Evolutionary conservation across 2,797 vertebrate genomes (phyloP).

Genomic region (Morelia viridis): DNA sequence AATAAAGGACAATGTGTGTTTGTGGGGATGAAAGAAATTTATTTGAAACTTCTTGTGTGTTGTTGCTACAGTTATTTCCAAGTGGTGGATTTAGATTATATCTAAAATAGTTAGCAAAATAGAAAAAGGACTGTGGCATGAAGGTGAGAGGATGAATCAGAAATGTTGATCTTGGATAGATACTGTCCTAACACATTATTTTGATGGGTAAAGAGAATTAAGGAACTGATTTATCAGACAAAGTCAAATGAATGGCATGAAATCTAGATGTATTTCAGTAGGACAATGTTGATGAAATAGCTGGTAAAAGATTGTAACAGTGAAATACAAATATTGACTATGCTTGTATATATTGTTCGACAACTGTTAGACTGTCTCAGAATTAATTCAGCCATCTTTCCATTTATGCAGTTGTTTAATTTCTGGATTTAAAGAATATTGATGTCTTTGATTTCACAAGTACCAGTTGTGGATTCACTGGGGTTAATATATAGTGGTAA

Average conservation of each 20-base stretch:
- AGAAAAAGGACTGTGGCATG: not conserved
- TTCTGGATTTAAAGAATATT: slow-evolving; percentile 47
- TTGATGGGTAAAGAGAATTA: not conserved
- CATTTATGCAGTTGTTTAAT: slow-evolving; percentile 23
- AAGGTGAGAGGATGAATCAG: not conserved
- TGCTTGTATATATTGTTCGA: not conserved
- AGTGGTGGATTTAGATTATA: not conserved
- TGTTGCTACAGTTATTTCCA: not conserved
- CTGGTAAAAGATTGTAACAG: slow-evolving; percentile 29
- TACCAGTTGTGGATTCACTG: not conserved
- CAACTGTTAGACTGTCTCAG: not conserved
- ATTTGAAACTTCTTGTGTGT: not conserved
- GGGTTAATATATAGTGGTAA: not conserved
- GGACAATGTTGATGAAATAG: not conserved
- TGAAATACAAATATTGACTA: slow-evolving; percentile 19
- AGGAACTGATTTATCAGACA: slow-evolving; percentile 21
- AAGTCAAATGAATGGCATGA: not conserved
- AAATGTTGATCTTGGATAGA: not conserved
- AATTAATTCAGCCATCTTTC: slow-evolving; percentile 32
- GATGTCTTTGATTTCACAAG: not conserved
- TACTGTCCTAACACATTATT: not conserved
- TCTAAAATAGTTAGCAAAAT: not conserved
- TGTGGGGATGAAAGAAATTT: slow-evolving; percentile 4
- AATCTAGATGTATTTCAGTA: not conserved
- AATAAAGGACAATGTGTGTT: not conserved